A percentile compares a stretch with the other conserved stretches of the same genome.
Conservation (phyloP, 2,113 vertebrate genomes). For the Pachypanchax playfairii region DNA sequence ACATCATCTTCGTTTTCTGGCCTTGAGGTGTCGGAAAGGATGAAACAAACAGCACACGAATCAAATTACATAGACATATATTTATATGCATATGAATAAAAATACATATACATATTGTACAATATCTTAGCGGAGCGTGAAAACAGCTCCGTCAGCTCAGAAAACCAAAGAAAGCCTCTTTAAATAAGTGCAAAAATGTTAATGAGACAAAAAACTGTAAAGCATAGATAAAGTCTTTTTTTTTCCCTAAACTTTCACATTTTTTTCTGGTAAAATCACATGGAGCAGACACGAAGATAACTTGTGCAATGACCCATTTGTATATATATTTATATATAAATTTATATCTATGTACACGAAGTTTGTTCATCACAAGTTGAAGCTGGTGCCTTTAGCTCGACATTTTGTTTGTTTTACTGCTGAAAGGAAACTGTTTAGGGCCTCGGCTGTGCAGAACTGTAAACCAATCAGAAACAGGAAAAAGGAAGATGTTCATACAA, state of each 20-base stretch:
- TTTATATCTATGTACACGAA: constrained; percentile 74
- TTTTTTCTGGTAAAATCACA: constrained; percentile 76
- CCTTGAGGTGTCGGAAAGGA: constrained; percentile 12
- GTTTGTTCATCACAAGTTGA: constrained; percentile 64
- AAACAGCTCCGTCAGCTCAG: constrained; percentile 76
- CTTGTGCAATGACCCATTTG: constrained; percentile 82
- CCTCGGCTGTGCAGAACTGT: constrained; percentile 55
- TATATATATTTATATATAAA: constrained; percentile 80
- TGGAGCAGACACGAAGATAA: constrained; percentile 77
- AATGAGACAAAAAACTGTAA: constrained; percentile 82
- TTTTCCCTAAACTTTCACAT: constrained; percentile 52
- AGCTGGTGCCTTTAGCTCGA: constrained; percentile 73
- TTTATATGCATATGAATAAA: constrained; percentile 86
- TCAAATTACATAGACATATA: constrained; percentile 83
- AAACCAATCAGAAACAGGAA: constrained; percentile 36
- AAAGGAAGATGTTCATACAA: constrained; percentile 54
- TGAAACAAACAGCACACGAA: constrained; percentile 56
- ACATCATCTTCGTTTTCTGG: neutral
- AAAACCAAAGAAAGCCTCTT: constrained; percentile 78
- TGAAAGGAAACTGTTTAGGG: constrained; percentile 50
- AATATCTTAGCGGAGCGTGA: constrained; percentile 78
- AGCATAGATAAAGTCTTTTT: constrained; percentile 78
- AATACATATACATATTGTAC: constrained; percentile 85
- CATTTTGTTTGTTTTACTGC: constrained; percentile 64
- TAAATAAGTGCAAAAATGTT: constrained; percentile 87